Base-by-base conservation (phyloP, 2,888 invertebrate genomes). In the Arctia plantaginis region DNA sequence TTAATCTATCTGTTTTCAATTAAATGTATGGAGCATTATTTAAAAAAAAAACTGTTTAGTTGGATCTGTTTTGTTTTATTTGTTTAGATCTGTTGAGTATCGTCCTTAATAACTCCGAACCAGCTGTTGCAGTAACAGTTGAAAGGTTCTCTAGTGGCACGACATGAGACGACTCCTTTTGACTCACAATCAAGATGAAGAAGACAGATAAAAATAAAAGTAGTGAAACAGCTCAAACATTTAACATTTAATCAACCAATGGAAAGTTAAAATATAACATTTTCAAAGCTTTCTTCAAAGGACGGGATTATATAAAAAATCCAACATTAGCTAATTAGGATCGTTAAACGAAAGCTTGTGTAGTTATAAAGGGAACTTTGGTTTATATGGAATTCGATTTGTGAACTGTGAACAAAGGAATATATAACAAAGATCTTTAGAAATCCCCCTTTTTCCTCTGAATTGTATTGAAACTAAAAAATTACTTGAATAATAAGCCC, bases 241-340 rank as follows among this genome's bases (percentile, higher is more conserved):
- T 64, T 3, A 33, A 33, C 39, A 35, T 59, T 27, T 15, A 13
- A n/a, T 59, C 13, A 59, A 27, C 30, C 66, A 27, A 12, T 66
- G 27, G 27, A 66, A 30, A 41, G 44, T 44, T 66, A 41, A 44
- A 44, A 33, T 67, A 23, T 47, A 47, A 20, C 67, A 4, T 15
- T 67, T 67, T 44, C 6, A 10, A 20, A 44, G 47, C 47, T 23
- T 47, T 44, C 20, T 23, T 66, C 18, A 66, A 67, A 47, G 33
- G 23, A 30, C 13, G 2, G 47, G 30, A 33, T 67, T 33, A 47
- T 41, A 27, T 27, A 44, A 27, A 47, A 67, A 67, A 23, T 33
- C 30, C 30, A 47, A 30, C 20, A 67, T 67, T 67, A 67, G 13
- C 27, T 67, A 47, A 67, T 67, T 33, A 67, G 12, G 47, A 33